A percentile compares a stretch with the other conserved stretches of the same genome.
phyloP scores from a whole-genome alignment of 2,113 vertebrate genomes.

The Mellivora capensis region DNA sequence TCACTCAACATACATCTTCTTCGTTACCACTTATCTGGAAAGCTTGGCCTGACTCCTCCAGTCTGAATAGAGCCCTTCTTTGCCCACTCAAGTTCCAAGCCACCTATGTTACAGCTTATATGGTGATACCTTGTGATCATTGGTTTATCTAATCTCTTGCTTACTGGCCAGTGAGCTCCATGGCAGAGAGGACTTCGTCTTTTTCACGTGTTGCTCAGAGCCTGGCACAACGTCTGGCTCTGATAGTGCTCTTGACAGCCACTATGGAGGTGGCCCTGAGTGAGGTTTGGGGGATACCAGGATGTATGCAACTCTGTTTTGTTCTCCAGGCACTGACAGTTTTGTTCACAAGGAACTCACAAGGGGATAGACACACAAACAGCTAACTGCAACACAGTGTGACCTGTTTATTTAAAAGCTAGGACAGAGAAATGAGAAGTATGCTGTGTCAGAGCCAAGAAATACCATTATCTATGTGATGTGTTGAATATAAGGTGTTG shows the following conservation, averaged over 20 bases:
- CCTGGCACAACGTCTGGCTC: no score
- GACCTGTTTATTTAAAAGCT: not conserved
- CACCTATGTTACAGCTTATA: not conserved
- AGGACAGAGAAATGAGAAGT: not conserved
- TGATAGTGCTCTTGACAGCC: not conserved
- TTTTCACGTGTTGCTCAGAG: not conserved
- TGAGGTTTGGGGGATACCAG: not conserved
- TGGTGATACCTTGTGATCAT: fast-evolving
- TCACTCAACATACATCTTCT: not conserved
- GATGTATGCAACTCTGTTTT: not conserved
- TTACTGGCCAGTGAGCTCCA: not conserved
- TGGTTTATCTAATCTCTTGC: not conserved
- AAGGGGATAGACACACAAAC: not conserved
- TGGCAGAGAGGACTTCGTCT: not conserved
- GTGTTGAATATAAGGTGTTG: not conserved
- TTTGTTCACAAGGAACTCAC: not conserved
- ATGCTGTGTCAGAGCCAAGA: not conserved
- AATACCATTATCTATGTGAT: no score
- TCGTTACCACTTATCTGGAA: not conserved
- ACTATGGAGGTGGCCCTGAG: not conserved
- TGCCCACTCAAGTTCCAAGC: not conserved
- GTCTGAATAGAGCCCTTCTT: not conserved
- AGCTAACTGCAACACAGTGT: not conserved
- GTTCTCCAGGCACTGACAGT: not conserved
- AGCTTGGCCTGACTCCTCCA: not conserved